Evolutionary conservation across 2,888 invertebrate species (phyloP).

Genomic region (Thalpophila matura): DNA sequence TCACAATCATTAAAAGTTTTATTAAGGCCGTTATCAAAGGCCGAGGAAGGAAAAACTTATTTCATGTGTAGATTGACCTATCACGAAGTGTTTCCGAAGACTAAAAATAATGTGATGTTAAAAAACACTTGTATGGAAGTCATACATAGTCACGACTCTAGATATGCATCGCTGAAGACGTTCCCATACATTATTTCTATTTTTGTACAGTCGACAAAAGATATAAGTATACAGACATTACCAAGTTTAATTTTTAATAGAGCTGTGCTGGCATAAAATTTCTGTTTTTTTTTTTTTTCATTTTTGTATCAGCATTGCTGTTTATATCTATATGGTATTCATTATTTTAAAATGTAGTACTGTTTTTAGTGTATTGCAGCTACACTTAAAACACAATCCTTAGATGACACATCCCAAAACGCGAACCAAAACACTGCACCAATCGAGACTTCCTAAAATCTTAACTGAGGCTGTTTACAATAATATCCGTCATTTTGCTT

Average conservation of each 20-base stretch:
- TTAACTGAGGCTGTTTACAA: too few species aligned
- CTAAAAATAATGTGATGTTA: background rate
- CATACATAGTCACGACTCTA: background rate
- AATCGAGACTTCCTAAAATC: too few species aligned
- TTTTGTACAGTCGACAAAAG: slow-evolving; percentile 2
- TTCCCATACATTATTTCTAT: background rate
- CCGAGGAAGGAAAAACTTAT: slow-evolving; percentile 11
- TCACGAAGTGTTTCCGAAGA: slow-evolving; percentile 21
- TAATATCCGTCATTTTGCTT: too few species aligned
- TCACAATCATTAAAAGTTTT: slow-evolving; percentile 2
- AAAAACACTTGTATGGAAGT: background rate
- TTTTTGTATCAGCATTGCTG: slow-evolving; percentile 12
- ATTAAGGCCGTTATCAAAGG: slow-evolving; percentile 21
- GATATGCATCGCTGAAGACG: slow-evolving; percentile 5
- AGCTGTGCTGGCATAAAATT: background rate
- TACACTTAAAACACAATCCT: too few species aligned
- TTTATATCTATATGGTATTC: slow-evolving; percentile 4
- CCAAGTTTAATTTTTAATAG: slow-evolving; percentile 17
- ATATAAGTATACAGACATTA: background rate
- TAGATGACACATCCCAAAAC: too few species aligned
- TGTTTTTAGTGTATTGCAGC: too few species aligned
- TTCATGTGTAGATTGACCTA: slow-evolving; percentile 12
- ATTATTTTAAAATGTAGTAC: slow-evolving; percentile 9
- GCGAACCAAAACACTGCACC: too few species aligned
- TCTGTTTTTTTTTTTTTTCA: slow-evolving; percentile 28